Percentiles rank a stretch among this genome's conserved stretches.
Conservation (phyloP, 2,797 vertebrate species). For the Balearica regulorum region DNA sequence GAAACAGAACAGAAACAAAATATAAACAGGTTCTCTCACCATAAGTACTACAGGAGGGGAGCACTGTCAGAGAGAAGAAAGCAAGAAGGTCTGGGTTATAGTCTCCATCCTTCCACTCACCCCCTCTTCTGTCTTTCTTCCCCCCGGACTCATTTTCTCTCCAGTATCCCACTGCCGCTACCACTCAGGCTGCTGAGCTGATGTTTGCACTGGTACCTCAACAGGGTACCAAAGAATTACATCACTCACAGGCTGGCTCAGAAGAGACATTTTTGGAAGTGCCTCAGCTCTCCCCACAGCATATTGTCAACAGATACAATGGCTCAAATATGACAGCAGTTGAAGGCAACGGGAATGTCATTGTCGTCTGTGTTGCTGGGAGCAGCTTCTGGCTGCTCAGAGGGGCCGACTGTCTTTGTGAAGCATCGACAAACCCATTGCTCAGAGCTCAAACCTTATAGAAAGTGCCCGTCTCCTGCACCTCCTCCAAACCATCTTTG, state of each 20-base stretch:
- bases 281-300: neutral
- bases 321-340: neutral
- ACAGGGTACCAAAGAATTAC: neutral
- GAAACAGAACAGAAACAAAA: conserved; percentile 9
- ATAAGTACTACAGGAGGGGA: neutral
- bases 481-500: neutral
- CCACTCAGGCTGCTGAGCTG: neutral
- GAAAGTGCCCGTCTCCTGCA: neutral
- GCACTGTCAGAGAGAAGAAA: neutral
- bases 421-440: neutral
- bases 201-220: neutral
- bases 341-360: neutral
- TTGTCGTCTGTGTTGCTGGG: neutral
- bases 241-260: neutral
- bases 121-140: neutral
- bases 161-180: neutral
- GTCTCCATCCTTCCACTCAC: neutral
- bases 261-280: neutral
- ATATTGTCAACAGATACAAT: neutral
- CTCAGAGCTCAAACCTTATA: neutral
- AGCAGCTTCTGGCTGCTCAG: neutral
- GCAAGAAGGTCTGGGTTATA: neutral
- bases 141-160: neutral
- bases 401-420: neutral
- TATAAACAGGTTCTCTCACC: neutral